Percentiles rank a stretch among this genome's conserved stretches.
phyloP scores from a whole-genome alignment of 2,797 vertebrate genomes.

The Leptoclinus maculatus region DNA sequence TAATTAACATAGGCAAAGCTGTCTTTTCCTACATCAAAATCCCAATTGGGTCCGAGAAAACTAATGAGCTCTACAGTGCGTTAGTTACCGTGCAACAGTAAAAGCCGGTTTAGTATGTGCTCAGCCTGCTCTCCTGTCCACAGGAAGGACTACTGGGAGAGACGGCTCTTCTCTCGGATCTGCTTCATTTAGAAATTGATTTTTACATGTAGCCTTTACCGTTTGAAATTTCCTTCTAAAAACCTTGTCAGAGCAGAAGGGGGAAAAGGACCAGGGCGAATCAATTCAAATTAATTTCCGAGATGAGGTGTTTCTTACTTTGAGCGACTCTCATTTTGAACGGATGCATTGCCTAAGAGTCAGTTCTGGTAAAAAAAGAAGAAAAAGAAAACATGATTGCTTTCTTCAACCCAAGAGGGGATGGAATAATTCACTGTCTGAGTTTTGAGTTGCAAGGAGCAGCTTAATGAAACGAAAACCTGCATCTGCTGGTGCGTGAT shows the following conservation, averaged over 20 bases:
- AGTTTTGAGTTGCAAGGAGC: constrained; percentile 44
- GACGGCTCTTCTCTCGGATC: constrained; percentile 50
- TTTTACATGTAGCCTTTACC: constrained; percentile 60
- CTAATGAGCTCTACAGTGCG: not conserved
- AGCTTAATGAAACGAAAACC: constrained; percentile 61
- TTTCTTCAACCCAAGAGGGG: constrained; percentile 62
- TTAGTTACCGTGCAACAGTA: constrained; percentile 7
- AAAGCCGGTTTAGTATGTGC: not conserved
- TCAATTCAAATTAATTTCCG: constrained; percentile 76
- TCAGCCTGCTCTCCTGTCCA: not conserved
- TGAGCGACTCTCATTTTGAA: constrained; percentile 68
- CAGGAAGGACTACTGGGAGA: constrained; percentile 23
- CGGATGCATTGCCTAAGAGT: constrained; percentile 56
- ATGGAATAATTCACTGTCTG: constrained; percentile 66
- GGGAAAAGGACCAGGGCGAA: constrained; percentile 37
- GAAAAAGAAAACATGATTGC: constrained; percentile 62
- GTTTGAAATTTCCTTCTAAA: constrained; percentile 57
- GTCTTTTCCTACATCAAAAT: not conserved
- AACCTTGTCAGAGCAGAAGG: constrained; percentile 25
- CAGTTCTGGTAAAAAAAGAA: not conserved
- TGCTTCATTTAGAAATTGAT: constrained; percentile 67
- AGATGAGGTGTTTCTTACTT: constrained; percentile 66
- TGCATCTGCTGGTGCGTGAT: constrained; percentile 45
- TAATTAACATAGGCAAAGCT: not conserved
- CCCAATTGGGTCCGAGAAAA: not conserved